Conservation (phyloP, 2,797 vertebrate genomes). For the Alfaro cultratus region DNA sequence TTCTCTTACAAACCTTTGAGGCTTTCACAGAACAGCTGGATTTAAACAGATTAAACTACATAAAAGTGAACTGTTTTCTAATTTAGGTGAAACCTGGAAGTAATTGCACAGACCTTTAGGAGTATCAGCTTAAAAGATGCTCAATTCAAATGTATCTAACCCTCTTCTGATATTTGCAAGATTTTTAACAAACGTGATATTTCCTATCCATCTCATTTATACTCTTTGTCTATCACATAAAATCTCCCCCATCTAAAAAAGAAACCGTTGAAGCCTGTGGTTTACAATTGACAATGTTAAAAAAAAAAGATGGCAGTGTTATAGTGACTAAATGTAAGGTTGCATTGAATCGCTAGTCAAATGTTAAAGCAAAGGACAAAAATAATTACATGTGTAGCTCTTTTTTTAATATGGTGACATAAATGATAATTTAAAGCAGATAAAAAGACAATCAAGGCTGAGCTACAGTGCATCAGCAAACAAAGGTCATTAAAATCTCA, state of each 20-base stretch:
- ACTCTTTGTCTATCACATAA: background rate
- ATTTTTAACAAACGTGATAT: background rate
- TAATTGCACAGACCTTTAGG: background rate
- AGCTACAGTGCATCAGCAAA: background rate
- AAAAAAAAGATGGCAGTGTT: background rate
- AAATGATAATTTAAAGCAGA: background rate
- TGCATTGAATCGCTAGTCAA: background rate
- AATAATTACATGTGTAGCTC: background rate
- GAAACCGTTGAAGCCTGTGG: background rate
- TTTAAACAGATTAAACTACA: background rate
- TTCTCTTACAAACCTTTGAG: background rate
- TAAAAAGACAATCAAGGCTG: background rate
- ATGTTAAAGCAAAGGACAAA: background rate
- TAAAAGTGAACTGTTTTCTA: background rate
- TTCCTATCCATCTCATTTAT: background rate
- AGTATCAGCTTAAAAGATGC: background rate
- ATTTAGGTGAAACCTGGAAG: background rate
- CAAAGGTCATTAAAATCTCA: background rate
- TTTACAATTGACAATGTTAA: background rate
- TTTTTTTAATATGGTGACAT: background rate
- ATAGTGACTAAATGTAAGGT: background rate
- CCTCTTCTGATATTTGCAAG: background rate
- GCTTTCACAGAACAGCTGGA: background rate
- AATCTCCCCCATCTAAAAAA: background rate
- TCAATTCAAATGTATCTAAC: background rate